A percentile compares a stretch with the other conserved stretches of the same genome.
phyloP scores from a whole-genome alignment of 2,113 vertebrate genomes.

The Atlantisia rogersi region DNA sequence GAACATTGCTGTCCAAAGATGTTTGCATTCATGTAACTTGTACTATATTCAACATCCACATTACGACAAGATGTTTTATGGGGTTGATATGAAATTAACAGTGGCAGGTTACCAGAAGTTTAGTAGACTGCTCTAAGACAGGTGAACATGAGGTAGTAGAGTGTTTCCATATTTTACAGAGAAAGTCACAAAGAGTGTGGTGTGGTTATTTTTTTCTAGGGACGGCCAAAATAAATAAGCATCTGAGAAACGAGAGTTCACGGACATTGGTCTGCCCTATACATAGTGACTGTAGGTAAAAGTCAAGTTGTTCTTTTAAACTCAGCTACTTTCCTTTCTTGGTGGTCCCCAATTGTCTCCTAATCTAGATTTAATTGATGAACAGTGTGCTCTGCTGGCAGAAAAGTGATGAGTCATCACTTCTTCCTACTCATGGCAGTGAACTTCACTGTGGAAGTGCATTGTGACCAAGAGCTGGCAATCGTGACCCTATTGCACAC shows the following conservation, averaged over 20 bases:
- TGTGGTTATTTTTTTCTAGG: not conserved
- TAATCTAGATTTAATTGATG: not conserved
- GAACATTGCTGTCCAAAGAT: not conserved
- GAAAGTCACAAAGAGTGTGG: not conserved
- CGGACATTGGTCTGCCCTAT: not conserved
- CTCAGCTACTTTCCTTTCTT: not conserved
- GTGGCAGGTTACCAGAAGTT: not conserved
- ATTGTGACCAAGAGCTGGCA: not conserved
- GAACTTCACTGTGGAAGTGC: not conserved
- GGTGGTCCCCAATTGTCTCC: not conserved
- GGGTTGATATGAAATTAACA: not conserved
- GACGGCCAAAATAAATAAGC: not conserved
- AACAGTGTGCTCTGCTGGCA: not conserved
- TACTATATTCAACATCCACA: not conserved
- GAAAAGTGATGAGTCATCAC: not conserved
- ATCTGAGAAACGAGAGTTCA: not conserved
- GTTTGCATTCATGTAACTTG: not conserved
- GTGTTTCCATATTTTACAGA: not conserved
- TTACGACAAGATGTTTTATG: not conserved
- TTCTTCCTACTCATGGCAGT: not conserved
- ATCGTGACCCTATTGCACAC: rapidly evolving
- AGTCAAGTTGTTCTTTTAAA: not conserved
- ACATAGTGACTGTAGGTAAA: not conserved
- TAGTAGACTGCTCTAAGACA: not conserved
- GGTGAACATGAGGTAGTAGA: not conserved